Evolutionary conservation across 2,797 vertebrate genomes (phyloP).

Genomic region (Bovichtus variegatus): DNA sequence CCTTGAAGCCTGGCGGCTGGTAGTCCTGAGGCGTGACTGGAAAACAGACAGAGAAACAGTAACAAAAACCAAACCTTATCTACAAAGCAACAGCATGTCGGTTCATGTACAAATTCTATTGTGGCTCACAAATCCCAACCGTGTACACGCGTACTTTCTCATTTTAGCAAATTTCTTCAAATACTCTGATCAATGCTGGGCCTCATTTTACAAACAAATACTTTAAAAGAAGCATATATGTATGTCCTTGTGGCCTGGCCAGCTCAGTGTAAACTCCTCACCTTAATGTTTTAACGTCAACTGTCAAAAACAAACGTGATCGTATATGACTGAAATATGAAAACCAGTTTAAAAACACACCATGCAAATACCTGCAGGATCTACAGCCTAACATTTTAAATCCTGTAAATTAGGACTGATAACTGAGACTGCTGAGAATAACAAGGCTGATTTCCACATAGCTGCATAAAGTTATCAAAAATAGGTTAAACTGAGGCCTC

Average conservation of each 20-base stretch:
- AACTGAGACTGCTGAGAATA: too few species aligned
- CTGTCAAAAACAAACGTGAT: background rate
- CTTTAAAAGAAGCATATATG: background rate
- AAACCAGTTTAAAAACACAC: background rate
- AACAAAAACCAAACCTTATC: background rate
- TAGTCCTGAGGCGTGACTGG: slow-evolving; percentile 94
- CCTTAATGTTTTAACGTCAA: background rate
- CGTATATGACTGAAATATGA: background rate
- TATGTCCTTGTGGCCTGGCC: background rate
- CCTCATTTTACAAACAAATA: background rate
- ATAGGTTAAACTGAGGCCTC: too few species aligned
- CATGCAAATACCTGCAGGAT: background rate
- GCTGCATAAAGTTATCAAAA: background rate
- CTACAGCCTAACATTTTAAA: background rate
- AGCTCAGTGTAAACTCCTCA: background rate
- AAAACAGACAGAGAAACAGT: slow-evolving; percentile 6
- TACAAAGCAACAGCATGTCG: background rate
- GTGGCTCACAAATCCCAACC: background rate
- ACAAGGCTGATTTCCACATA: too few species aligned
- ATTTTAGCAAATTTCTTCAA: background rate
- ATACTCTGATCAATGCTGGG: background rate
- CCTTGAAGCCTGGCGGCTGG: slow-evolving; percentile 95
- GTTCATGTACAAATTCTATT: background rate
- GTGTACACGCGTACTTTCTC: background rate
- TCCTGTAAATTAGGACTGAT: background rate